These are phyloP conservation scores for Nettapus auritus DNA, from an alignment of 2,113 vertebrate species.

Conservation along the genomic window DNA sequence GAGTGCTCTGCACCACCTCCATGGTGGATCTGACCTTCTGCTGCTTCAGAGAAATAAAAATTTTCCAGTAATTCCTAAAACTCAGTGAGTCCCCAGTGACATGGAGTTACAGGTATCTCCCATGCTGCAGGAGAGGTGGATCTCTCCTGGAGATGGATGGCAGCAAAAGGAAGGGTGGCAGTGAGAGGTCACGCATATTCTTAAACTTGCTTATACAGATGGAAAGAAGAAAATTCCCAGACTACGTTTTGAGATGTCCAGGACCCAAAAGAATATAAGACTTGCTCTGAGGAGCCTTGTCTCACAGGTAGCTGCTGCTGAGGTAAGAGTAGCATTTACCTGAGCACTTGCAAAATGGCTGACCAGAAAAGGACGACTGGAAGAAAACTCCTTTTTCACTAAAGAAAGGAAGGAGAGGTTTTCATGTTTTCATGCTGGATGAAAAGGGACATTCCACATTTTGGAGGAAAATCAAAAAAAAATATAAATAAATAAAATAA, in stretches of 20 bases:
- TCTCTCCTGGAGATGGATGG: neutral
- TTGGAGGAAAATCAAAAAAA: neutral
- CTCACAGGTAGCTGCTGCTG: neutral
- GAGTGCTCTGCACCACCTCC: neutral
- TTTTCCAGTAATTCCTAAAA: neutral
- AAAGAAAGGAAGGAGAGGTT: neutral
- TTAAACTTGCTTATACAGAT: neutral
- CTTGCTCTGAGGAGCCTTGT: neutral
- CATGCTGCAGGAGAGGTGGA: rapidly evolving
- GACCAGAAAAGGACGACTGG: neutral
- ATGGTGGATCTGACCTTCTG: neutral
- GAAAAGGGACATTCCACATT: neutral
- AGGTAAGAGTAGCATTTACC: neutral
- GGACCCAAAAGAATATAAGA: neutral
- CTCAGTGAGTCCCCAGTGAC: neutral
- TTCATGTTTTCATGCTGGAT: neutral
- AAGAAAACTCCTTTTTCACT: neutral
- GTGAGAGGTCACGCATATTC: neutral
- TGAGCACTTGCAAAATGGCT: neutral
- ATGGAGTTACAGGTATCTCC: neutral
- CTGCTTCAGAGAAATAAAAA: neutral
- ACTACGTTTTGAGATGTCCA: neutral
- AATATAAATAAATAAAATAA: too few relatives aligned
- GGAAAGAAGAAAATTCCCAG: neutral
- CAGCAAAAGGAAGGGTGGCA: neutral